These are phyloP conservation scores for Clavelina lepadiformis DNA, from an alignment of 23 tunicate genomes.

Conservation along the genomic window DNA sequence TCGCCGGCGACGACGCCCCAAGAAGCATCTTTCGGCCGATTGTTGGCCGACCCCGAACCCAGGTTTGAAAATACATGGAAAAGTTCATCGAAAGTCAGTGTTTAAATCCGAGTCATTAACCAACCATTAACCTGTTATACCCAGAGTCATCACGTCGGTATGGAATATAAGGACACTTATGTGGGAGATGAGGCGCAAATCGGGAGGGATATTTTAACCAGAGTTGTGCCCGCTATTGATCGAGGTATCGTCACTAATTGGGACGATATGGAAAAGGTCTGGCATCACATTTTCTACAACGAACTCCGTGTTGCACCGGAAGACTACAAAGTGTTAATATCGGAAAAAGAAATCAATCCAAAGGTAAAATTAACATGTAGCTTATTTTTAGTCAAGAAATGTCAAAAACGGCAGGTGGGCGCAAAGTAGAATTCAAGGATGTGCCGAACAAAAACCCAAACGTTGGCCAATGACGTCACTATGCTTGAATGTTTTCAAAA, in stretches of 20 bases:
- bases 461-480: too few relatives aligned
- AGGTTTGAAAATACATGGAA: too few relatives aligned
- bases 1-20: neutral
- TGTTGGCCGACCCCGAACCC: neutral
- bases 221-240: conserved; percentile 50
- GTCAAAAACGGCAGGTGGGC: too few relatives aligned
- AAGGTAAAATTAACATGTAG: too few relatives aligned
- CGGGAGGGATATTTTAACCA: conserved; percentile 34
- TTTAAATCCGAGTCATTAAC: too few relatives aligned
- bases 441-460: too few relatives aligned
- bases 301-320: conserved; percentile 43
- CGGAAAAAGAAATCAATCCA: conserved; percentile 52
- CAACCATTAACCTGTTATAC: too few relatives aligned
- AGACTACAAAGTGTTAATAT: conserved; percentile 53
- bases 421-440: too few relatives aligned
- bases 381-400: too few relatives aligned
- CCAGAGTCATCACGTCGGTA: neutral
- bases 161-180: neutral
- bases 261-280: conserved; percentile 64
- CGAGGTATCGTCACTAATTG: conserved; percentile 67
- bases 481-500: too few relatives aligned
- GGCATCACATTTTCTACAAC: conserved; percentile 44
- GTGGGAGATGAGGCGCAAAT: conserved; percentile 1
- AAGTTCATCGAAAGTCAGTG: too few relatives aligned
- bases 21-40: neutral